Evolutionary conservation across 2,113 vertebrate genomes (phyloP), one percentile per base, ranked within the genome.

Genomic region (Noctilio leporinus): DNA sequence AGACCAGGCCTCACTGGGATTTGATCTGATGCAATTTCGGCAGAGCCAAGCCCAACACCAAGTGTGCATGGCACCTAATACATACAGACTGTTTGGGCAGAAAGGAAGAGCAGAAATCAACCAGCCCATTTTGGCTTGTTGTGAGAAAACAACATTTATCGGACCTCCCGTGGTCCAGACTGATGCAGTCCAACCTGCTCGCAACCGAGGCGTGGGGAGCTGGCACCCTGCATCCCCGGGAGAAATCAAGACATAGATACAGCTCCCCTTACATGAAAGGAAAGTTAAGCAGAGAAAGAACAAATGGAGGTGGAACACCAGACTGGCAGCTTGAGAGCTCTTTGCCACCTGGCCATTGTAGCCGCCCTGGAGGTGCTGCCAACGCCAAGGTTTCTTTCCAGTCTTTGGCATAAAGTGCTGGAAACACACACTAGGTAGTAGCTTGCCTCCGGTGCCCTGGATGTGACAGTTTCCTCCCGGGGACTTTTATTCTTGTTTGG

Each of bases 401-500:
- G 67, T 47, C 69, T 35, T 2, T 22, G 70, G 80, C 84, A 81
- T 0, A 28, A 28, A 78, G 77, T 1, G 12, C 85, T 91, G 51
- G 85, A 91, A 92, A 47, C 62, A 53, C 87, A 88, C 1, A 65
- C n/a, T 2, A 5, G 9, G 8, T 1, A 26, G 11, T 24, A 15
- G 15, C 78, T 69, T 64, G 47, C 81, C 90, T 87, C 83, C 91
- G 55, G 43, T 22, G 28, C 75, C 59, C 76, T 28, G 78, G 20
- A 65, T 19, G 67, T 86, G 94, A 92, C 92, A 67, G 78, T 77
- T 87, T 95, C 88, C 97, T 95, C 83, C 88, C 45, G 73, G 73
- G 49, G 80, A 85, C 89, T 97, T 92, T 95, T 94, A 75, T 94
- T 97, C 92, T 91, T 95, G 65, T 91, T 97, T 95, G 95, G 95